Percentiles rank a stretch among this genome's conserved stretches.
These are phyloP conservation scores for Sceloporus tristichus DNA, from an alignment of 2,113 vertebrate genomes.

Conservation along the genomic window DNA sequence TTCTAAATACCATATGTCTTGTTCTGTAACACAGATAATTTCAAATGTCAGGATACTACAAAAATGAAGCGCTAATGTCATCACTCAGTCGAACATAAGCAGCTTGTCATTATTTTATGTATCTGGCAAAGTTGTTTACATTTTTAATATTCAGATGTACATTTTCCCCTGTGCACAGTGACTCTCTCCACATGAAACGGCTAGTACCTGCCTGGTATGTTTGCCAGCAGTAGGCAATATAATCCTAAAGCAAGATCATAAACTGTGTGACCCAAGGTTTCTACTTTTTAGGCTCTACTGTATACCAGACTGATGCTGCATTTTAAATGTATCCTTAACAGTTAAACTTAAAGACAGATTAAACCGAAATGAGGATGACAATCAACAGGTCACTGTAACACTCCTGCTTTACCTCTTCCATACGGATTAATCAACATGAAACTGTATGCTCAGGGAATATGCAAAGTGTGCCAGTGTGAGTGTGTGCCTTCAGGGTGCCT, in stretches of 20 bases:
- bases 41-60: background rate
- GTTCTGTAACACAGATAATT: background rate
- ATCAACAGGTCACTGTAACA: background rate
- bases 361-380: background rate
- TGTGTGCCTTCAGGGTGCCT: too few relatives aligned
- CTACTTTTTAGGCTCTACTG: slow-evolving; percentile 19
- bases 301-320: background rate
- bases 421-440: background rate
- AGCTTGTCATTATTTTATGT: background rate
- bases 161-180: slow-evolving; percentile 43
- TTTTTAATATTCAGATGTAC: slow-evolving; percentile 21
- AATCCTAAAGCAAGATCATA: slow-evolving; percentile 18
- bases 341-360: background rate
- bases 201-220: slow-evolving; percentile 42
- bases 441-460: background rate
- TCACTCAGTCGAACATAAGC: background rate
- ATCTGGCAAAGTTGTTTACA: slow-evolving; percentile 24
- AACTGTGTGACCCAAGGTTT: background rate
- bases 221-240: slow-evolving; percentile 47
- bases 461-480: too few relatives aligned
- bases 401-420: background rate
- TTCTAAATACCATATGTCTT: background rate
- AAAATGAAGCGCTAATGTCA: background rate
- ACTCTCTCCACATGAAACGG: slow-evolving; percentile 18
- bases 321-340: background rate